A percentile compares a stretch with the other conserved stretches of the same genome.
Conservation (phyloP, 2,888 invertebrate species). For the Nephrotoma appendiculata region DNA sequence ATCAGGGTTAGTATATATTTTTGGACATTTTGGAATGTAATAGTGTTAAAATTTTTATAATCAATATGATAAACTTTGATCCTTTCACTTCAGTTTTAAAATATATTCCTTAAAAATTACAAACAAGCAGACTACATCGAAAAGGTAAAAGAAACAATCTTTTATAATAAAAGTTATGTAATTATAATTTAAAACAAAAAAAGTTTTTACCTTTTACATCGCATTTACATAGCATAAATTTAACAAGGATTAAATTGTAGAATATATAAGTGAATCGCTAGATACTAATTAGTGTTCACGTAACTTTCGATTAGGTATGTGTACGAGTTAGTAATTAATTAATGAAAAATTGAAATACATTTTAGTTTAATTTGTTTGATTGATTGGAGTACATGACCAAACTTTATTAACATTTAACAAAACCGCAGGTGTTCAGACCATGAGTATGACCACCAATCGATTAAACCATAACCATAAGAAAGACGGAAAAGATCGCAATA, state of each 20-base stretch:
- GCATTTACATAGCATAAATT: background rate
- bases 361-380: background rate
- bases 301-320: background rate
- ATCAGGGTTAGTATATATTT: background rate
- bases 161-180: background rate
- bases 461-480: no score
- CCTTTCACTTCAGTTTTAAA: background rate
- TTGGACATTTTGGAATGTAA: no score
- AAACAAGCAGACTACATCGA: background rate
- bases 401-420: no score
- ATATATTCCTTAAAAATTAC: background rate
- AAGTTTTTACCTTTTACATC: background rate
- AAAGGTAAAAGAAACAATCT: background rate
- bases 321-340: background rate
- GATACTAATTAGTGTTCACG: background rate
- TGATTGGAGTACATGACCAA: no score
- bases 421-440: no score
- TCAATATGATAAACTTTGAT: background rate
- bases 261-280: background rate
- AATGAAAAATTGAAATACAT: background rate
- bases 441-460: no score
- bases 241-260: background rate
- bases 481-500: no score
- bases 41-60: background rate
- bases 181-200: background rate